Evolutionary conservation across 2,113 vertebrate species (phyloP).

Genomic region (Clarias gariepinus): DNA sequence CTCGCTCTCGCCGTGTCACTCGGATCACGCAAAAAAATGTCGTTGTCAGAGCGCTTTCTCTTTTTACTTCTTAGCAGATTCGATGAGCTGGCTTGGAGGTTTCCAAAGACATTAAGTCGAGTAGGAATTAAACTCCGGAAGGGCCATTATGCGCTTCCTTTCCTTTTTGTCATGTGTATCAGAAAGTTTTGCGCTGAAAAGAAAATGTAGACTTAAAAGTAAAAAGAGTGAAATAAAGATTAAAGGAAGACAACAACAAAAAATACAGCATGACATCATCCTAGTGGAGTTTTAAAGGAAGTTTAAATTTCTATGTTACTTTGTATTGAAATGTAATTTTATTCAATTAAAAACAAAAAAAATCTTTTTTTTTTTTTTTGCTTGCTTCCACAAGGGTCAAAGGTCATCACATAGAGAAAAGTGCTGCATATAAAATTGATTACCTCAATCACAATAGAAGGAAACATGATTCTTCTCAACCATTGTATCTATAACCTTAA

Average conservation of each 20-base stretch:
- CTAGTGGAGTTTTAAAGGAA: neutral
- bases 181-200: neutral
- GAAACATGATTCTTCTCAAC: neutral
- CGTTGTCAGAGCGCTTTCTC: slow-evolving; percentile 73
- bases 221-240: neutral
- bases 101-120: slow-evolving; percentile 74
- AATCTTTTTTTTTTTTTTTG: neutral
- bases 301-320: neutral
- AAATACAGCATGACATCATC: neutral
- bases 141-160: neutral
- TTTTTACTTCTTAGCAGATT: slow-evolving; percentile 76
- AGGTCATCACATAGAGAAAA: slow-evolving; percentile 31
- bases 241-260: neutral
- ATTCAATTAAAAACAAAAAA: neutral
- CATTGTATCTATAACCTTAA: neutral
- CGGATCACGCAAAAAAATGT: slow-evolving; percentile 76
- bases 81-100: slow-evolving; percentile 74
- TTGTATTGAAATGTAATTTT: neutral
- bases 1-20: slow-evolving; percentile 65
- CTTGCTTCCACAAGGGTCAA: slow-evolving; percentile 21
- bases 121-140: slow-evolving; percentile 17
- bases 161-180: neutral
- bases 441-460: too few species aligned
- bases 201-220: neutral
- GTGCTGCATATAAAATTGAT: neutral